Conservation (phyloP, 1,140 invertebrate species). For the Dreissena rostriformis region DNA sequence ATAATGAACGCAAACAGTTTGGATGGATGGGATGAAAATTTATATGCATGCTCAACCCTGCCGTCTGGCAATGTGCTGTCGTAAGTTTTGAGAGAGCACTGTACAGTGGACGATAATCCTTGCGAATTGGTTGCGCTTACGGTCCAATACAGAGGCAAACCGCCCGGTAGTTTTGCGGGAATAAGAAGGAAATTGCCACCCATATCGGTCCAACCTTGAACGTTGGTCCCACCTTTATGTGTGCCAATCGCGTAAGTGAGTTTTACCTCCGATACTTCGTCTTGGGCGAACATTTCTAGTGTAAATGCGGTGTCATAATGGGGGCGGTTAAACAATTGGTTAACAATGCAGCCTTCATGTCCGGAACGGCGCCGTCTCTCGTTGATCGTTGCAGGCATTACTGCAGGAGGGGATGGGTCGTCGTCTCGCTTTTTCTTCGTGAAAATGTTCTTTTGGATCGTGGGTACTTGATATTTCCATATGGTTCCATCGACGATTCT, state of each 20-base stretch:
- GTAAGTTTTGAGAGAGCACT: constrained; percentile 35
- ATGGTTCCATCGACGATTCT: constrained; percentile 2
- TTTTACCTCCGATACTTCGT: constrained; percentile 29
- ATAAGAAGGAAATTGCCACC: constrained; percentile 18
- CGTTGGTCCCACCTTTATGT: constrained; percentile 29
- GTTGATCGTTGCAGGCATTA: constrained; percentile 15
- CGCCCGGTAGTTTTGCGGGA: constrained; percentile 27
- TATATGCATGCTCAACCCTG: constrained; percentile 21
- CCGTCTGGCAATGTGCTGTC: constrained; percentile 41
- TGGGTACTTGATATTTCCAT: constrained; percentile 12
- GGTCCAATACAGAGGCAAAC: constrained; percentile 35
- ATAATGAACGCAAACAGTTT: constrained; percentile 25
- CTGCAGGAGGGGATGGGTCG: constrained; percentile 2
- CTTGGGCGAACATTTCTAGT: constrained; percentile 37
- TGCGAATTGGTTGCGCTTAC: constrained; percentile 39
- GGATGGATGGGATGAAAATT: constrained; percentile 39
- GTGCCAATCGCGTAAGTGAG: constrained; percentile 44
- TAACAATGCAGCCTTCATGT: constrained; percentile 14
- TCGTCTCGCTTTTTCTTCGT: neutral
- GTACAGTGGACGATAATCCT: neutral
- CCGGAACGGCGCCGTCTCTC: constrained; percentile 15
- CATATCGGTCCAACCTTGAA: constrained; percentile 34
- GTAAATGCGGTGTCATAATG: constrained; percentile 34
- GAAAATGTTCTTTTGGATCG: constrained; percentile 37
- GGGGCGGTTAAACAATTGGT: constrained; percentile 23